Base-by-base conservation (phyloP, 2,113 vertebrate species). In the Jaculus jaculus region DNA sequence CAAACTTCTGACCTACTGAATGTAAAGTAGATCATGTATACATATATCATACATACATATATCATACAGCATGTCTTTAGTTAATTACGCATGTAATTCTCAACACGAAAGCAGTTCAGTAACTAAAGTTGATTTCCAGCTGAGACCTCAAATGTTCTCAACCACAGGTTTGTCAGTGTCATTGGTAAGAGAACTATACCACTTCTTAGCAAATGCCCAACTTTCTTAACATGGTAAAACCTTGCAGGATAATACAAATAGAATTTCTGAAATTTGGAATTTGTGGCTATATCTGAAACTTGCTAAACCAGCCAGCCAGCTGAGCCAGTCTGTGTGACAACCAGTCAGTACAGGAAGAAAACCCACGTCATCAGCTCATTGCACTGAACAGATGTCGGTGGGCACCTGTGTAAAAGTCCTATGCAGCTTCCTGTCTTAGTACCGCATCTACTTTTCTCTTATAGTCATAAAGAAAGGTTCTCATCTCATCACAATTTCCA, bases 341-440 rank as follows among this genome's bases (percentile, higher is more conserved):
- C 75, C 79, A 91, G 72, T 92, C 93, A 77, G 71, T 87, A 84
- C 81, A 26, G 47, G 81, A 94, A 91, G 94, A 89, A 96, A 95
- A 94, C 95, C 95, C 83, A 87, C 94, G 94, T 95, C 21, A 92
- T 95, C 95, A 82, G 91, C 69, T 96, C 94, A 87, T 7, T 95
- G 96, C 94, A 84, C 96, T 79, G 89, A 84, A 84, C 84, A 1
- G 4, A 69, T 0, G 30, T 71, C 94, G 69, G 39, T 82, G 84
- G 87, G 90, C 83, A 89, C 87, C 42, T 47, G 80, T 63, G 91
- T 87, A 87, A 84, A 82, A 82, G 42, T n/a, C 37, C 63, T 79
- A 34, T 0, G 0, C 18, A 39, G 84, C 51, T 72, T 91, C 83
- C 30, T 58, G 0, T 17, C 0, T 0, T 87, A 5, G 0, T 60